A percentile compares a stretch with the other conserved stretches of the same genome.
Evolutionary conservation across 2,888 invertebrate genomes (phyloP).

Genomic region (Stegophylla sp.): DNA sequence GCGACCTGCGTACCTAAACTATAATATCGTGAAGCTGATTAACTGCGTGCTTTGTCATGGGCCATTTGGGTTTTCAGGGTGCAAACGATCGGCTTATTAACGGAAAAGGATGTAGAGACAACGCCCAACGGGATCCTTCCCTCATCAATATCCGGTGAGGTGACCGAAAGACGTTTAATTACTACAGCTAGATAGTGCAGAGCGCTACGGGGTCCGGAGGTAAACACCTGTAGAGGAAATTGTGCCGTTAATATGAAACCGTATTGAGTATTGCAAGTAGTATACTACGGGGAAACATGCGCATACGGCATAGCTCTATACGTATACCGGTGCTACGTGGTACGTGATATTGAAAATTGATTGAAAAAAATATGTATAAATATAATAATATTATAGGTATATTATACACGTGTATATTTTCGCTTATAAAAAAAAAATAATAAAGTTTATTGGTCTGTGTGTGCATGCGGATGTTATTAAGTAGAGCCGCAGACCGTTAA

Average conservation of each 20-base stretch:
- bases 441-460: not conserved
- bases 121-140: conserved; percentile 21
- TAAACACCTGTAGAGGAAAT: conserved; percentile 25
- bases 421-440: not conserved
- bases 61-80: conserved; percentile 31
- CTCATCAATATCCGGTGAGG: conserved; percentile 42
- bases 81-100: conserved; percentile 19
- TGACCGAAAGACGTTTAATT: conserved; percentile 42
- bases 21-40: not conserved
- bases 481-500: conserved; percentile 54
- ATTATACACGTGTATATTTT: not conserved
- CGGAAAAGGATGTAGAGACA: conserved; percentile 10
- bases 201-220: no score
- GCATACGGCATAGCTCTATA: no score
- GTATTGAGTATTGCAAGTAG: no score
- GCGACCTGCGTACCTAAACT: no score
- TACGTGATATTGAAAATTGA: not conserved
- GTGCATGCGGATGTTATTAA: conserved; percentile 50
- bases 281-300: not conserved
- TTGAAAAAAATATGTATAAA: not conserved
- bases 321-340: not conserved
- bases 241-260: conserved; percentile 13
- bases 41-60: not conserved
- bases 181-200: not conserved
- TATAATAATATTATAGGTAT: not conserved